Conservation (phyloP, 2,888 invertebrate genomes). For the Drosophila paranaensis region DNA sequence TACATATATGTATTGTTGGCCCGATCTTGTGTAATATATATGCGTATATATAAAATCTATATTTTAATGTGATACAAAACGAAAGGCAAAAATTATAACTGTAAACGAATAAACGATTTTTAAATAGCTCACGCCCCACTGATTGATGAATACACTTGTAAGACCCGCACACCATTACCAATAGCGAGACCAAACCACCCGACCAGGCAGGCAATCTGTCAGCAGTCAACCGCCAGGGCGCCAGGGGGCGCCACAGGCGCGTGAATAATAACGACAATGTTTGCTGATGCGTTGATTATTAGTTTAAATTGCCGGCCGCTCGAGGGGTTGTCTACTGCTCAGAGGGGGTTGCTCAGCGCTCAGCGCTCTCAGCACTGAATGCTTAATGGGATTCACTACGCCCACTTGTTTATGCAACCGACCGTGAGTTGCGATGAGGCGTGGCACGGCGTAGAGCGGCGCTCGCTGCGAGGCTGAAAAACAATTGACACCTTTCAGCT, state of each 20-base stretch:
- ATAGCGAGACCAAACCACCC: constrained; percentile 14
- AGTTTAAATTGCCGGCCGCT: constrained; percentile 79
- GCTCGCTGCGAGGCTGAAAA: constrained; percentile 29
- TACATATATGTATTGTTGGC: constrained; percentile 39
- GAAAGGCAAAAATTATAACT: constrained; percentile 46
- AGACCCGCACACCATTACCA: constrained; percentile 16
- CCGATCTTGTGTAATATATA: constrained; percentile 67
- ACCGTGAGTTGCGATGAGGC: constrained; percentile 65
- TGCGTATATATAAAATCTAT: constrained; percentile 50
- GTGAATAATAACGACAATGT: constrained; percentile 81
- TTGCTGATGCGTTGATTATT: constrained; percentile 84
- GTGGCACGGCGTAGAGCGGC: constrained; percentile 1
- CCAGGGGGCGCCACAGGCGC: constrained; percentile 55
- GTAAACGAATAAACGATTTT: constrained; percentile 72
- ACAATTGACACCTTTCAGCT: constrained; percentile 73
- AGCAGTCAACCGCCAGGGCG: constrained; percentile 58
- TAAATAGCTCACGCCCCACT: constrained; percentile 52
- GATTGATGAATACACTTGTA: constrained; percentile 68
- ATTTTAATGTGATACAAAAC: constrained; percentile 77
- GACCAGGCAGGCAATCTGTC: constrained; percentile 58
- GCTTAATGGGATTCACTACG: constrained; percentile 79
- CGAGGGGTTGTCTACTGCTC: constrained; percentile 44
- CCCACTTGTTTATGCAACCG: constrained; percentile 83
- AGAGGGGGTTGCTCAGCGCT: constrained; percentile 20
- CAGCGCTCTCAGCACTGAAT: constrained; percentile 16